Percentiles rank a stretch among this genome's conserved stretches.
Conservation (phyloP, 2,888 invertebrate species). For the Thereva unica region DNA sequence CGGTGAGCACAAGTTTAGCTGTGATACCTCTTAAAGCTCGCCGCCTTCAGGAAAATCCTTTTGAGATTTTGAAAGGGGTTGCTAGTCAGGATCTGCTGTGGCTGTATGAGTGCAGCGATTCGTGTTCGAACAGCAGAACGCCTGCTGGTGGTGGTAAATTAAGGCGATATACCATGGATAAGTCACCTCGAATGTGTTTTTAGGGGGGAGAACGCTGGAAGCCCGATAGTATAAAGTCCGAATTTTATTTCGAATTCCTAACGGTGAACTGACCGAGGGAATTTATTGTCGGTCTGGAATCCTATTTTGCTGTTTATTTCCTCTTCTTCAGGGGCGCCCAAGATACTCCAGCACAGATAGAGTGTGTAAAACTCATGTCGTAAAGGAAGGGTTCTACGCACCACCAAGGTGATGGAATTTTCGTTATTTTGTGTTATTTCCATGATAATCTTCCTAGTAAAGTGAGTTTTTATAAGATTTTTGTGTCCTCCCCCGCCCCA, state of each 20-base stretch:
- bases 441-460: constrained; percentile 29
- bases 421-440: constrained; percentile 25
- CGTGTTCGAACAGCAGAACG: background rate
- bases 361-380: constrained; percentile 23
- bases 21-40: constrained; percentile 32
- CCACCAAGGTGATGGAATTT: constrained; percentile 31
- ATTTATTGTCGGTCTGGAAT: constrained; percentile 35
- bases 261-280: constrained; percentile 32
- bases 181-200: constrained; percentile 32
- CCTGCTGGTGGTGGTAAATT: constrained; percentile 23
- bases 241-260: constrained; percentile 33
- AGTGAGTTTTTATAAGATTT: constrained; percentile 20
- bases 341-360: constrained; percentile 27
- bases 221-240: constrained; percentile 33
- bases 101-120: background rate
- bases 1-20: constrained; percentile 12
- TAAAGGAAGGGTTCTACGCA: constrained; percentile 30
- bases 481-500: background rate
- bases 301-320: constrained; percentile 34
- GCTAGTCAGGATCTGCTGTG: constrained; percentile 3
- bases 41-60: constrained; percentile 30
- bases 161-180: constrained; percentile 30
- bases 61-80: constrained; percentile 34
- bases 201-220: constrained; percentile 10
- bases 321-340: constrained; percentile 18